A percentile compares a stretch with the other conserved stretches of the same genome.
Conservation (phyloP, 2,888 invertebrate species). For the Acronicta leporina region DNA sequence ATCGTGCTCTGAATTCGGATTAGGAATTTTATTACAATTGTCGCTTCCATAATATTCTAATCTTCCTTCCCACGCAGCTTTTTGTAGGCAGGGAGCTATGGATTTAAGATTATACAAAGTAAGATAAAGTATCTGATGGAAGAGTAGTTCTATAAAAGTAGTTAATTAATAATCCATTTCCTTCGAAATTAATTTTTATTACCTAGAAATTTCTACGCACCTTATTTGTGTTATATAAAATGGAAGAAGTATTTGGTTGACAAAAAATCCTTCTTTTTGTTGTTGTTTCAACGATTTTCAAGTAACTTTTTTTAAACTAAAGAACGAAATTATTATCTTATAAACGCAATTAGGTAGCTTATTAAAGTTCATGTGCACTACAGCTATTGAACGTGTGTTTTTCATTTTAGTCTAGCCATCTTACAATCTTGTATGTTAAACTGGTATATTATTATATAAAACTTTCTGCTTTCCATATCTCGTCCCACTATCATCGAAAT, state of each 20-base stretch:
- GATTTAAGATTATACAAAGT: constrained; percentile 29
- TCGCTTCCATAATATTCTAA: constrained; percentile 43
- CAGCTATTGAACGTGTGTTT: too few species aligned
- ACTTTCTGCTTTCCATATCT: constrained; percentile 7
- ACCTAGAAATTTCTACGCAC: not conserved
- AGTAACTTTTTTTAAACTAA: too few species aligned
- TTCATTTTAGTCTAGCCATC: too few species aligned
- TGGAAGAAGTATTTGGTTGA: too few species aligned
- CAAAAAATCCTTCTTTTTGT: too few species aligned
- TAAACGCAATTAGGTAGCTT: too few species aligned
- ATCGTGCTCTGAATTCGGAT: constrained; percentile 57
- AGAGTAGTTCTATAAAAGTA: not conserved
- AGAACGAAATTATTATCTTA: too few species aligned
- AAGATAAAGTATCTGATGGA: constrained; percentile 18
- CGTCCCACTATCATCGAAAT: constrained; percentile 37
- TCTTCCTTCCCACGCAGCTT: constrained; percentile 47
- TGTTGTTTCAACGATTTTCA: too few species aligned
- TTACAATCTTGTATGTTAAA: too few species aligned
- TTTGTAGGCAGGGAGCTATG: constrained; percentile 22
- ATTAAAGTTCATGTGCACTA: too few species aligned
- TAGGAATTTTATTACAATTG: constrained; percentile 50
- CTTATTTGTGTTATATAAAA: not conserved
- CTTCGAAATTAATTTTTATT: not conserved
- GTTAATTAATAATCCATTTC: not conserved
- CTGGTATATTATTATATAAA: not conserved